Evolutionary conservation across 2,888 invertebrate species (phyloP).

Genomic region (Steinernema hermaphroditum): DNA sequence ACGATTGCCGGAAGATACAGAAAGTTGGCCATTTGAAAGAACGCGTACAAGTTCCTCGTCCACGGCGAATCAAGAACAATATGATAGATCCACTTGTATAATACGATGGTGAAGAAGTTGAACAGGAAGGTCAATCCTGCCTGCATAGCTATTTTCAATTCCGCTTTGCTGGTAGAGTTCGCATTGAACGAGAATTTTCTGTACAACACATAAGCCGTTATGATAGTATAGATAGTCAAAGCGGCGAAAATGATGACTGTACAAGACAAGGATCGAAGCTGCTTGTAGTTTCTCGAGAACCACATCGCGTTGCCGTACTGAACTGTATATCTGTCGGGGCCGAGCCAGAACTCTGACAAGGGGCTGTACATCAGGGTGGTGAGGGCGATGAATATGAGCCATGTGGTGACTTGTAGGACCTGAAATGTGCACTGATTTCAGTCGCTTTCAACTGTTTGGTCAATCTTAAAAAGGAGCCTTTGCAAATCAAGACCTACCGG

Average conservation of each 20-base stretch:
- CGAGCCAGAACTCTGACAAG: not conserved
- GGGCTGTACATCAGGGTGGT: not conserved
- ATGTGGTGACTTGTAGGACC: not conserved
- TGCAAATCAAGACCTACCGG: too few relatives aligned
- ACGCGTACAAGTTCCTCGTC: not conserved
- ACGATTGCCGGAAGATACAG: not conserved
- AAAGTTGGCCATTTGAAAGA: not conserved
- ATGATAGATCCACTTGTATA: not conserved
- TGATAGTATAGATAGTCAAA: not conserved
- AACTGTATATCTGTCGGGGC: not conserved
- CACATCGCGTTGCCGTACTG: not conserved
- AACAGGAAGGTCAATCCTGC: not conserved
- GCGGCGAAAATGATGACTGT: not conserved
- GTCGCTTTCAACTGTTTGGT: too few relatives aligned
- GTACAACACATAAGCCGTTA: not conserved
- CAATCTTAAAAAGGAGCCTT: too few relatives aligned
- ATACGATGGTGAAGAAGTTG: not conserved
- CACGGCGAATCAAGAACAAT: not conserved
- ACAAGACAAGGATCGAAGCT: not conserved
- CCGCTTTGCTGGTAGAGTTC: not conserved
- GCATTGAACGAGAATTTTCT: not conserved
- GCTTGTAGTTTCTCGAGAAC: not conserved
- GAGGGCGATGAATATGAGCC: not conserved
- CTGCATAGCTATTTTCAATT: not conserved
- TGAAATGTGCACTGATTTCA: too few relatives aligned